phyloP scores from a whole-genome alignment of 2,888 invertebrate genomes.

The Oscheius sp. region DNA sequence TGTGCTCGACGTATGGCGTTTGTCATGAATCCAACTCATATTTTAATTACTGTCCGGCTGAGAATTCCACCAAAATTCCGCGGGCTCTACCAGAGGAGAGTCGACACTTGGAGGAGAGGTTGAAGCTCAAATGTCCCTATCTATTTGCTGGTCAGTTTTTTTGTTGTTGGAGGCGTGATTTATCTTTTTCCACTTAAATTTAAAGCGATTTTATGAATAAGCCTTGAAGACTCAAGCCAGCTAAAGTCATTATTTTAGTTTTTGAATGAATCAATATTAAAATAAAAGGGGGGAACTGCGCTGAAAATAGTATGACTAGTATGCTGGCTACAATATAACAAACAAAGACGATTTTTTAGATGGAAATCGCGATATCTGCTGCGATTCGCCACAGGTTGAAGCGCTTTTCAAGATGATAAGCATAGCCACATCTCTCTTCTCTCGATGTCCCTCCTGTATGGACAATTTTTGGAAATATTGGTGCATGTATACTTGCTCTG shows the following conservation, averaged over 20 bases:
- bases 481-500: constrained; percentile 24
- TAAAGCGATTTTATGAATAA: no score
- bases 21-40: constrained; percentile 10
- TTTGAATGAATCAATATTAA: no score
- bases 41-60: constrained; percentile 21
- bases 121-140: constrained; percentile 15
- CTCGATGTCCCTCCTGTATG: constrained; percentile 24
- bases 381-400: constrained; percentile 13
- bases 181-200: no score
- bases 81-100: constrained; percentile 2
- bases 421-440: constrained; percentile 12
- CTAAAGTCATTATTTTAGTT: no score
- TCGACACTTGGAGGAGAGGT: constrained; percentile 1
- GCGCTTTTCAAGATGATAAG: constrained; percentile 18
- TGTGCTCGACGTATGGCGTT: constrained; percentile 16
- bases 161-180: background rate
- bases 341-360: no score
- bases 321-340: no score
- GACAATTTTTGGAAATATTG: constrained; percentile 26
- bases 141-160: background rate
- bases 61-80: background rate
- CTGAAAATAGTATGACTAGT: no score
- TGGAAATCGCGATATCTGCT: constrained; percentile 4
- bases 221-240: no score
- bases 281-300: no score